Conservation (phyloP, 2,797 vertebrate species). For the Carapus acus region DNA sequence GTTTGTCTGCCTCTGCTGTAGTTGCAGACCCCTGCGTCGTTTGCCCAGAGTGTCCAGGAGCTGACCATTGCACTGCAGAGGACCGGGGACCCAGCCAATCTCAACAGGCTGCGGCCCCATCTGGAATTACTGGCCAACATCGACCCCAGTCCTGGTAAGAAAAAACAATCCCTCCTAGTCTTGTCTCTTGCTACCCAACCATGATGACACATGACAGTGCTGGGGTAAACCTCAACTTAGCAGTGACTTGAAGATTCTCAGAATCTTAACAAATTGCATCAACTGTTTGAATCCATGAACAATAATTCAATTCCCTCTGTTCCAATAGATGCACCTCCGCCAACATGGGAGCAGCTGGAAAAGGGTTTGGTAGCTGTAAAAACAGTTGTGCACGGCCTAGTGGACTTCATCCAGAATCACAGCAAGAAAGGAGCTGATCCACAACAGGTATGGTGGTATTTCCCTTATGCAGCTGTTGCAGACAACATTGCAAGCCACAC, state of each 20-base stretch:
- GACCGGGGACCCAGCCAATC: slow-evolving; percentile 97
- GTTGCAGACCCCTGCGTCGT: slow-evolving; percentile 99
- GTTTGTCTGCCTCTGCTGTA: slow-evolving; percentile 44
- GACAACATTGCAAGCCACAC: too few relatives aligned
- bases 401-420: slow-evolving; percentile 99
- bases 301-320: not conserved
- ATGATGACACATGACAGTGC: too few relatives aligned
- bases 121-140: slow-evolving; percentile 96
- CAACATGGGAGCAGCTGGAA: slow-evolving; percentile 96
- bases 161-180: not conserved
- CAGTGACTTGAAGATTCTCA: too few relatives aligned
- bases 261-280: too few relatives aligned
- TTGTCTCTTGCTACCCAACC: not conserved
- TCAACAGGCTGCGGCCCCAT: slow-evolving; percentile 93
- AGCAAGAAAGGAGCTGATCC: slow-evolving; percentile 98
- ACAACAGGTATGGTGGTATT: slow-evolving; percentile 78
- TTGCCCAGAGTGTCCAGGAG: slow-evolving; percentile 99
- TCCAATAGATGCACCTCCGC: slow-evolving; percentile 87
- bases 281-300: not conserved
- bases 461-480: too few relatives aligned
- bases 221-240: too few relatives aligned
- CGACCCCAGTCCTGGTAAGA: slow-evolving; percentile 94
- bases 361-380: slow-evolving; percentile 95
- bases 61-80: slow-evolving; percentile 97
- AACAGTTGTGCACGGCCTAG: slow-evolving; percentile 96